Evolutionary conservation across 2,113 vertebrate species (phyloP).

Genomic region (Barbus barbus): DNA sequence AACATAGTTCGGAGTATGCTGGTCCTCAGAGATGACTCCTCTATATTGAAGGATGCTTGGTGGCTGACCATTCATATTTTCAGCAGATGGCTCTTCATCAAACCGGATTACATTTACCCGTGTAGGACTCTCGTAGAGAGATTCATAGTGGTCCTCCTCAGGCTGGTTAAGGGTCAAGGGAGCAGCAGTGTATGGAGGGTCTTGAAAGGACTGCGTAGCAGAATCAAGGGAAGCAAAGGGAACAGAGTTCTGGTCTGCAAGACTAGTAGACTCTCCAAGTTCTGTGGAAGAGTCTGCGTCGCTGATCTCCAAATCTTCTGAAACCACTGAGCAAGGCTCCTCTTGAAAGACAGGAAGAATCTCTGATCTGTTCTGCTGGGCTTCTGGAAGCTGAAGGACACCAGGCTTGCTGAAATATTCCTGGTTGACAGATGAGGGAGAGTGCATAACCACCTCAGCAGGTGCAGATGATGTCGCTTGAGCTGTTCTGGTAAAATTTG

Average conservation of each 20-base stretch:
- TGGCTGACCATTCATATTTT: constrained; percentile 57
- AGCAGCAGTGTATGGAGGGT: background rate
- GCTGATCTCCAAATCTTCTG: constrained; percentile 26
- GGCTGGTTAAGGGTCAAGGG: constrained; percentile 53
- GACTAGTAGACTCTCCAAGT: background rate
- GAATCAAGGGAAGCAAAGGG: constrained; percentile 8
- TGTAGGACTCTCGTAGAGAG: constrained; percentile 42
- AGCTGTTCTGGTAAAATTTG: background rate
- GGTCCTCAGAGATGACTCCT: background rate
- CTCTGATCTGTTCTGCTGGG: constrained; percentile 44
- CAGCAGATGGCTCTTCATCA: constrained; percentile 58
- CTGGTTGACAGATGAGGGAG: background rate
- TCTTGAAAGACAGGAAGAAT: background rate
- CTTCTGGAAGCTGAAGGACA: constrained; percentile 27
- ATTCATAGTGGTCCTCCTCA: constrained; percentile 67
- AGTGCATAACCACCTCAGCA: background rate
- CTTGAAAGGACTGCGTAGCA: constrained; percentile 22
- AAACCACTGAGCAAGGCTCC: background rate
- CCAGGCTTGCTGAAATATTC: constrained; percentile 67
- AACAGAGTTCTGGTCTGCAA: background rate
- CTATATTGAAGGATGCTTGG: constrained; percentile 19
- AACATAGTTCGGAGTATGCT: background rate
- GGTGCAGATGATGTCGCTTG: constrained; percentile 2
- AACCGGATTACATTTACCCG: constrained; percentile 21
- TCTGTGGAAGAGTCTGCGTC: background rate